Evolutionary conservation across 92 coral and sea anemone genomes (phyloP).

Genomic region (Phenganax marumi): DNA sequence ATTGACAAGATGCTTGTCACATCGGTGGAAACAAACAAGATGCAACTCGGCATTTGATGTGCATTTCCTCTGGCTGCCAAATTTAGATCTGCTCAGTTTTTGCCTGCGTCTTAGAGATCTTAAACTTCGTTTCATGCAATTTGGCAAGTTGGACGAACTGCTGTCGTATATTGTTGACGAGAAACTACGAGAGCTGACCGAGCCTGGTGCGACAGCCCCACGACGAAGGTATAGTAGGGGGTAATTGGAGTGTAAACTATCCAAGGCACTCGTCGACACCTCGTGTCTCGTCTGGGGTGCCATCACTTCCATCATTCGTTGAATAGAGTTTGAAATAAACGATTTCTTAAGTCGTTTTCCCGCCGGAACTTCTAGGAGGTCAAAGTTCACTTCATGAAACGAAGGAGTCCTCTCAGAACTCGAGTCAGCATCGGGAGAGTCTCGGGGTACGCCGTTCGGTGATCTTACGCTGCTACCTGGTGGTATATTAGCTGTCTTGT

Average conservation of each 20-base stretch:
- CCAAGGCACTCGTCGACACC: conserved; percentile 17
- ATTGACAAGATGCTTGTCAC: conserved; percentile 16
- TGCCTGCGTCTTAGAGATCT: background rate
- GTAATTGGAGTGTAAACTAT: conserved; percentile 60
- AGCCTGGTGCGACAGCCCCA: conserved; percentile 94
- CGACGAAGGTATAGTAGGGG: conserved; percentile 75
- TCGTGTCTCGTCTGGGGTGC: conserved; percentile 37
- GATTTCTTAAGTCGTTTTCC: conserved; percentile 46
- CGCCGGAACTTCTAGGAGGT: conserved; percentile 24
- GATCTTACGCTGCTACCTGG: conserved; percentile 15
- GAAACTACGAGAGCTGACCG: conserved; percentile 64
- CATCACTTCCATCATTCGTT: conserved; percentile 63
- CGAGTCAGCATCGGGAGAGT: background rate
- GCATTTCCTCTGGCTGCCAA: conserved; percentile 19
- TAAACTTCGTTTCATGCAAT: conserved; percentile 15
- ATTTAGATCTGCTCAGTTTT: background rate
- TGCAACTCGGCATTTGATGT: conserved; percentile 41
- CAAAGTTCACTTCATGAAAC: conserved; percentile 28
- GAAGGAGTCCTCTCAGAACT: conserved; percentile 34
- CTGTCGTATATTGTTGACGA: conserved; percentile 46
- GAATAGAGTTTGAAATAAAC: conserved; percentile 56
- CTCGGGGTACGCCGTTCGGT: background rate
- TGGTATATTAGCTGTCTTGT: background rate
- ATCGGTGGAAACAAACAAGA: conserved; percentile 38
- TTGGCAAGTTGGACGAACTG: conserved; percentile 32